Evolutionary conservation across 2,113 vertebrate species (phyloP).

Genomic region (Gadus macrocephalus): DNA sequence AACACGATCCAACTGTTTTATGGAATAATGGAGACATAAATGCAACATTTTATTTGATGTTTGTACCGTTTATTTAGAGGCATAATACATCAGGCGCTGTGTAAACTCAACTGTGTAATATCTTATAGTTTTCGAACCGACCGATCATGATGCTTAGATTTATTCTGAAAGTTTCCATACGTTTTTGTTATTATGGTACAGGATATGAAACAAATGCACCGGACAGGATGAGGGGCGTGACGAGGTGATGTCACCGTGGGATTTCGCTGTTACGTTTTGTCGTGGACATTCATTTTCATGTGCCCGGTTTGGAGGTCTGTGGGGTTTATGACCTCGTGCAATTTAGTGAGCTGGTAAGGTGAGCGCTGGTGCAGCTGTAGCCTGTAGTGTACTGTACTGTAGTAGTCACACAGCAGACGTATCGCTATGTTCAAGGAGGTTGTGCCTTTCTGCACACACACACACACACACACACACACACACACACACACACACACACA

Average conservation of each 20-base stretch:
- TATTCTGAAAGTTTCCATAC: conserved; percentile 2
- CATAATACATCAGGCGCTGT: background rate
- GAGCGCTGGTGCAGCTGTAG: background rate
- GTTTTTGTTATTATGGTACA: conserved; percentile 9
- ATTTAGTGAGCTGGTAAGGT: background rate
- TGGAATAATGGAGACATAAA: background rate
- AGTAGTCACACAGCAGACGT: too few relatives aligned
- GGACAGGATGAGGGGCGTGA: too few relatives aligned
- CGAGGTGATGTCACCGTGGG: conserved; percentile 19
- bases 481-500: too few relatives aligned
- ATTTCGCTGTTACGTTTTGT: conserved; percentile 18
- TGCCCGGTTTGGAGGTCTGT: conserved; percentile 3
- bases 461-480: too few relatives aligned
- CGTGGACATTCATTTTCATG: conserved; percentile 19
- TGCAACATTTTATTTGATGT: background rate
- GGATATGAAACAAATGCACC: conserved; percentile 7
- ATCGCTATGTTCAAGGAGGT: too few relatives aligned
- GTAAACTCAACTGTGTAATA: background rate
- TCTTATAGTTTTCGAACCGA: conserved; percentile 2
- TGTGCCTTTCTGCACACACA: background rate
- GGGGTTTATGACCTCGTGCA: background rate
- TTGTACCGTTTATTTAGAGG: background rate
- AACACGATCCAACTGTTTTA: too few relatives aligned
- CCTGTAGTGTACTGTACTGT: background rate
- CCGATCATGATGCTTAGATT: background rate